Evolutionary conservation across 2,888 invertebrate species (phyloP), one percentile per base, ranked within the genome.

Genomic region (Conus canariensis): DNA sequence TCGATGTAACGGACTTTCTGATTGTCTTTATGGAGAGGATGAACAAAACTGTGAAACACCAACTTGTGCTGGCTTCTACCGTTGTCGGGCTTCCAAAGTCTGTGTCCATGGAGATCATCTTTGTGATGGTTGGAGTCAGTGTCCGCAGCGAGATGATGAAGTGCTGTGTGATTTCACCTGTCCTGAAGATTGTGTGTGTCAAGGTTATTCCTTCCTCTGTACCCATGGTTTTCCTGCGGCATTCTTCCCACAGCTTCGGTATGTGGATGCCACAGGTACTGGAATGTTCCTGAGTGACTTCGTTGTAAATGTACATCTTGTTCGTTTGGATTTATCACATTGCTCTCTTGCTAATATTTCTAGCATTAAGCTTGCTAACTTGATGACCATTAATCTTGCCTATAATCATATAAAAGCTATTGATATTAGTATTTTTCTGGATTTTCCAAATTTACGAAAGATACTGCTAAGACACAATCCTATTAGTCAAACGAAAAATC

Each of bases 91-190:
- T 30, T 30, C 30, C 30, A 30, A 30, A 30, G 30, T 30, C 30
- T 30, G 30, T 30, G 30, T 30, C 30, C 30, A 30, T 30, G 30
- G 30, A 30, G 30, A 30, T 30, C 30, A 30, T 30, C 30, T 30
- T 30, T 30, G 30, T 30, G 30, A 30, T 30, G 30, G 30, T 30
- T 30, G 30, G 30, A 30, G 30, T 80, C 80, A 80, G 80, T 80
- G 80, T 19, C 80, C 80, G 25, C 80, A 80, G 80, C 10, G 80
- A 16, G 80, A 80, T 45, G 80, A 80, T 45, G 80, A 80, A 80
- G 1, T 30, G 80, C 12, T 80, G 80, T 80, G 80, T 80, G 80
- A 80, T 45, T 16, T 30, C 5, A 45, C 30, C 80, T 80, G 80
- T 80, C 80, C 80, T 30, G 30, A 16, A 8, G 80, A 19, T 16